Base-by-base conservation (phyloP, 2,888 invertebrate species). In the Erebia palarica region DNA sequence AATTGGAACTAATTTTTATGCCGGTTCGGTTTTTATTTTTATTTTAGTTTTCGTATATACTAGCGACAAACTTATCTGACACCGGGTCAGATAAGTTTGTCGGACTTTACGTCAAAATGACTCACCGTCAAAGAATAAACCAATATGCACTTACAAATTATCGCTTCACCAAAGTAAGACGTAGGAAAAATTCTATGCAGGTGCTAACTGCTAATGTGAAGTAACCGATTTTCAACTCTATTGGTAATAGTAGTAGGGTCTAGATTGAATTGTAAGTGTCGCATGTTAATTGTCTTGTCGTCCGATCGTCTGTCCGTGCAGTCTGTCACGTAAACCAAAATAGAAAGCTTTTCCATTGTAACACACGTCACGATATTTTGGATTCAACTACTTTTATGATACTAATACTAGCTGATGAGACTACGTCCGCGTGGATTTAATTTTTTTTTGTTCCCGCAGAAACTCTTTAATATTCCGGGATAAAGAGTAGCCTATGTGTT, bases 301-400 rank as follows among this genome's bases (percentile, higher is more conserved):
- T 77, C 82, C 73, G 77, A 64, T 69, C 71, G 82, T 82, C 80
- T 82, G 76, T 77, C 73, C 80, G 78, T 80, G 80, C 73, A 75
- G 60, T 72, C 65, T 69, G 80, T 80, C 80, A 81, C 81, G 81
- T 80, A 80, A 75, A 72, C 74, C 69, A 71, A 65, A 68, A 57
- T 69, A 70, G 59, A 14, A 53, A 51, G 18, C 68, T 77, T 78
- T 71, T 68, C 74, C 76, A 76, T 75, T 77, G 58, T 36, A 11
- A 14, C n/a, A 55, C 21, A 71, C 73, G 75, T 36, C 68, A 69
- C 69, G 68, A 59, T 36, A 63, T 65, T 58, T 49, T 14, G 21
- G 7, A 16, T 51, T 51, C 8, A 4, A 58, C 55, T 16, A 18
- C 10, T 55, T 53, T 55, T 55, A 55, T 18, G 44, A 44, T 11